Evolutionary conservation across 2,797 vertebrate genomes (phyloP).

Genomic region (Mormyrops attenuatus): DNA sequence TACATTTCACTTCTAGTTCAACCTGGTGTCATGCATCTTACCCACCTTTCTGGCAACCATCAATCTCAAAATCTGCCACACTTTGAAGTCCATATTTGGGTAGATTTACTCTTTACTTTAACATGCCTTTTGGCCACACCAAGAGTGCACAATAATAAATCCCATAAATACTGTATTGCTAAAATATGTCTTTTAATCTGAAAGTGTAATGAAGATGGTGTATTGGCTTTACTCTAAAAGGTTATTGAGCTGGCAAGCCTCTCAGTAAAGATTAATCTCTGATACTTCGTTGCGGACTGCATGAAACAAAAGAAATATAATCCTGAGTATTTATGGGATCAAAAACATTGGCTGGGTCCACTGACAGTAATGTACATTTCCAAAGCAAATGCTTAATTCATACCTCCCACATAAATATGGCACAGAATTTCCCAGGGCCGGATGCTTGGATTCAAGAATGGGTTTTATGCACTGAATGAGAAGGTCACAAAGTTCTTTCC

Average conservation of each 20-base stretch:
- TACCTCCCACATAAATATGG: not conserved
- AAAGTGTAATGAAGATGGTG: not conserved
- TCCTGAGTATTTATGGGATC: not conserved
- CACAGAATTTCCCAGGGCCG: not conserved
- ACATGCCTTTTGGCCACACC: not conserved
- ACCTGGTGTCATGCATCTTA: not conserved
- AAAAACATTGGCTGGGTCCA: not conserved
- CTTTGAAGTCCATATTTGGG: not conserved
- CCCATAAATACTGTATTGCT: not conserved
- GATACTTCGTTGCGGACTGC: not conserved
- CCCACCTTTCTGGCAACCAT: not conserved
- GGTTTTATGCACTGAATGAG: not conserved
- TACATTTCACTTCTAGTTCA: not conserved
- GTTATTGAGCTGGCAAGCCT: not conserved
- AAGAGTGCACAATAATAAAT: not conserved
- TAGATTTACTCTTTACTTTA: not conserved
- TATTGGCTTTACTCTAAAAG: not conserved
- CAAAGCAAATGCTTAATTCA: slow-evolving; percentile 11
- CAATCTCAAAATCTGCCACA: not conserved
- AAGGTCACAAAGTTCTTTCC: not conserved
- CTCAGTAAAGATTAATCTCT: slow-evolving; percentile 14
- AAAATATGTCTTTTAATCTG: slow-evolving; percentile 2
- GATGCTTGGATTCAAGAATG: not conserved
- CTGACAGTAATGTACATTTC: not conserved
- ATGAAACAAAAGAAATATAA: slow-evolving; percentile 12